Conservation (phyloP, 2,888 invertebrate genomes). For the Cecidostiba fungosa region DNA sequence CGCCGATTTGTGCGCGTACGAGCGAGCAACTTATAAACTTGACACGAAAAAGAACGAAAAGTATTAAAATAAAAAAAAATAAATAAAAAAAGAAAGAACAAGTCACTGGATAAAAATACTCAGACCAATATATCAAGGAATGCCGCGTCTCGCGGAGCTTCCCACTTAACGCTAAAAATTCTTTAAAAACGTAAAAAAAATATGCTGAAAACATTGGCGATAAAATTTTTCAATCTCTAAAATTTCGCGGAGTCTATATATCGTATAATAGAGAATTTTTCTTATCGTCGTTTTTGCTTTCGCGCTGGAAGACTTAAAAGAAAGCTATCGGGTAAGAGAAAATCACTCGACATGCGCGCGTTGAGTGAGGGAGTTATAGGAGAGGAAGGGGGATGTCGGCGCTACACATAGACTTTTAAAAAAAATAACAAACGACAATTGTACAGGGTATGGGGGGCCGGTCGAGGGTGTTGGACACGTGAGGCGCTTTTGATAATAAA, state of each 20-base stretch:
- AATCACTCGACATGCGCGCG: constrained; percentile 22
- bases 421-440: constrained; percentile 79
- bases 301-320: constrained; percentile 59
- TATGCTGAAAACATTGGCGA: constrained; percentile 15
- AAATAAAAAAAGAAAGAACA: background rate
- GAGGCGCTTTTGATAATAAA: constrained; percentile 68
- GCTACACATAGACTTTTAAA: constrained; percentile 79
- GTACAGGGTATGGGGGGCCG: constrained; percentile 72
- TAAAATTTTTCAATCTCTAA: constrained; percentile 33
- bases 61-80: background rate
- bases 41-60: background rate
- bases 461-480: constrained; percentile 72
- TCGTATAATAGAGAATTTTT: constrained; percentile 19
- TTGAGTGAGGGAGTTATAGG: background rate
- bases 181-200: constrained; percentile 43
- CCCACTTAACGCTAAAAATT: constrained; percentile 50
- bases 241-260: constrained; percentile 27
- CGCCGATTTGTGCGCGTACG: constrained; percentile 25
- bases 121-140: constrained; percentile 24
- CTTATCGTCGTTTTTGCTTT: background rate
- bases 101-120: constrained; percentile 46
- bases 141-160: constrained; percentile 20
- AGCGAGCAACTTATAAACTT: constrained; percentile 18
- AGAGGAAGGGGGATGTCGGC: background rate
- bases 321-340: constrained; percentile 16